Percentiles rank a stretch among this genome's conserved stretches.
phyloP scores from a whole-genome alignment of 2,888 invertebrate species.

The Gerris lacustris region DNA sequence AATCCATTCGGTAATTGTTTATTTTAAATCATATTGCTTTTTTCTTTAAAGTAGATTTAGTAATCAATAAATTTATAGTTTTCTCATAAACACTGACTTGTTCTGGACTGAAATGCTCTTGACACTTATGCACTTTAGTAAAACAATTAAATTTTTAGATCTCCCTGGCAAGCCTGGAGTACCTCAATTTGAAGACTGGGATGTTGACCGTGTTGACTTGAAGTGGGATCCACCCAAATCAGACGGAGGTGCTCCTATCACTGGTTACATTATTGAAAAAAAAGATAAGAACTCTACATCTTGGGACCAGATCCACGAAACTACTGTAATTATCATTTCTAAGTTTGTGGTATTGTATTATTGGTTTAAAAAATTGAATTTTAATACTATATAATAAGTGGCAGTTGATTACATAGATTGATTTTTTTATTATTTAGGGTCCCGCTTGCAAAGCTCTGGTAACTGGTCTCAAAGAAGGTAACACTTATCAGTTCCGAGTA shows the following conservation, averaged over 20 bases:
- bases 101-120: not conserved
- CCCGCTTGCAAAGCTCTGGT: conserved; percentile 71
- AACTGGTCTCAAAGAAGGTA: conserved; percentile 75
- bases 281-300: conserved; percentile 63
- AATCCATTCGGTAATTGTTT: conserved; percentile 70
- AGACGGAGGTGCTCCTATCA: conserved; percentile 67
- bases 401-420: too few relatives aligned
- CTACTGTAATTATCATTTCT: conserved; percentile 44
- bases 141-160: conserved; percentile 41
- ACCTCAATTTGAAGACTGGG: conserved; percentile 79
- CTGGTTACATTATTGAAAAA: conserved; percentile 79
- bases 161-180: conserved; percentile 74
- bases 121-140: too few relatives aligned
- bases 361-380: too few relatives aligned
- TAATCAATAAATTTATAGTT: too few relatives aligned
- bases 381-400: too few relatives aligned
- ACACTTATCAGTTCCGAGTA: conserved; percentile 90
- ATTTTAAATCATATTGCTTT: conserved; percentile 28
- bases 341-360: not conserved
- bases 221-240: conserved; percentile 69
- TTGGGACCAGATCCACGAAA: conserved; percentile 71
- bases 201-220: conserved; percentile 74
- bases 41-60: too few relatives aligned
- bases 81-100: too few relatives aligned
- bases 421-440: conserved; percentile 40